Evolutionary conservation across 2,797 vertebrate species (phyloP), one percentile per base, ranked within the genome.

Genomic region (Myotis pilosus): DNA sequence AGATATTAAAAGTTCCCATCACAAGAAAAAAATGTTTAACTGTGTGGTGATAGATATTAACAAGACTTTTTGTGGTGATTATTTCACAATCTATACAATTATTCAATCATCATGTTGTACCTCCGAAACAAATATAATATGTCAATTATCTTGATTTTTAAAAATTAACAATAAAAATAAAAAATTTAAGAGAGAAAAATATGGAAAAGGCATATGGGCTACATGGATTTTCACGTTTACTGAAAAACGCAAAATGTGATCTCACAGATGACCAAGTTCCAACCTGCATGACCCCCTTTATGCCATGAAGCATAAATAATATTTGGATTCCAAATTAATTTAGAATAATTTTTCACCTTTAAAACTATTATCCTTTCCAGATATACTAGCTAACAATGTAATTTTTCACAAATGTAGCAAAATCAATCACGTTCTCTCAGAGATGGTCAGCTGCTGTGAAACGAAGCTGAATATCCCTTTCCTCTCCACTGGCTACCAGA

Each of bases 331-430:
- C 28, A 90, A 89, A 82, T 30, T 81, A 53, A 82, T 88, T 89
- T 51, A 33, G 71, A 85, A 90, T 78, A 60, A 79, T 86, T 94
- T 93, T 86, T 2, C 20, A 87, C 62, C 55, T 82, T 92, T 85
- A 86, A 94, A 93, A 71, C 74, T 84, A 71, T 82, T 81, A 47
- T 95, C 44, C 17, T 95, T 81, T 44, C 72, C 36, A 41, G 82
- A 82, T 55, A 88, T 68, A 92, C 47, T 62, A 94, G n/a, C 41
- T 62, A 94, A 23, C 49, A 57, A 44, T 53, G n/a, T 47, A 51
- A 87, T 64, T 90, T 94, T 92, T 88, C 47, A 62, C 62, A 95
- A 91, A 74, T 60, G 19, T 53, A 78, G 68, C 89, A 75, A 93
- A 90, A 47, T 69, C 75, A 96, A 82, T 89, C 78, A 93, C 75